Base-by-base conservation (phyloP, 2,797 vertebrate species). In the Phrynocephalus vlangalii region DNA sequence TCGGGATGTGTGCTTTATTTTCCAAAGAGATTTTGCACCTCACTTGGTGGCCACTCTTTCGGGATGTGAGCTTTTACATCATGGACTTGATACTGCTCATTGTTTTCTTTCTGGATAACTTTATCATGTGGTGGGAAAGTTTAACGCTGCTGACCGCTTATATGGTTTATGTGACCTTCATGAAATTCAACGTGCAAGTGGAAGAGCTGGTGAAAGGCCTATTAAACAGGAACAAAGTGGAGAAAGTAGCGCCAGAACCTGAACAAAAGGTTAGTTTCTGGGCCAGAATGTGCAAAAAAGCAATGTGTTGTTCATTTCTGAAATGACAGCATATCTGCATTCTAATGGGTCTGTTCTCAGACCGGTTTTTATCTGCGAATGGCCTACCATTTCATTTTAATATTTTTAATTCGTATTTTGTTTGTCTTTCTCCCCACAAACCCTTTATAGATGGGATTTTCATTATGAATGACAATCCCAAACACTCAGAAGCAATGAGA, bases 1-100 rank as follows among this genome's bases (percentile, higher is more conserved):
- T 99, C 78, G 99, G 99, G 91, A 99, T 99, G 99, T 99, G 99
- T 84, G 99, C 99, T 93, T 97, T 99, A 91, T 99, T 99, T 97
- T 99, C 99, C 89, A 98, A 97, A 95, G 98, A 99, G 96, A 98
- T 99, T 95, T 97, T 99, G 93, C 98, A 98, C 96, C 96, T 99
- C 79, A 99, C 99, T 0, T 99, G 99, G 99, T 99, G 99, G 99
- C 99, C 99, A 0, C 98, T 99, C 38, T 99, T 99, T 96, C 97
- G 99, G 48, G 99, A 99, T 88, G 98, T 99, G 91, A 98, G 98
- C 92, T 99, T 99, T 97, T 99, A 99, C 97, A 99, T 99, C 87
- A 3, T 99, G 93, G 99, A 97, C 96, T 97, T 99, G 96, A 97
- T 99, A 96, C 96, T 99, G 97, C 98, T 99, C 90, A 99, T 99